Evolutionary conservation across 2,797 vertebrate genomes (phyloP).

Genomic region (Squalus acanthias): DNA sequence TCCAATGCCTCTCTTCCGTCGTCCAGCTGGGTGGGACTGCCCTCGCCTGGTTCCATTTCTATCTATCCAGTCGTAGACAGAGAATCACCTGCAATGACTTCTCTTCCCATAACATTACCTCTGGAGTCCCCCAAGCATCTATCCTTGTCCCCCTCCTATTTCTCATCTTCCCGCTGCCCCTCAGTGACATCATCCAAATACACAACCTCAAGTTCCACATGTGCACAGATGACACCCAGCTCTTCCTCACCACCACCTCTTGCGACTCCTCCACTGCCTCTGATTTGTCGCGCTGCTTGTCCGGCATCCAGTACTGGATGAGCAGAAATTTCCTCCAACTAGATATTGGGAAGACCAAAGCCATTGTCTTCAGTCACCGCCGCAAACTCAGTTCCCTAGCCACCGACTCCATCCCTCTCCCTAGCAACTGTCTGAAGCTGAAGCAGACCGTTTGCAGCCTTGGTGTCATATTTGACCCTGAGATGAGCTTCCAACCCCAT

Average conservation of each 20-base stretch:
- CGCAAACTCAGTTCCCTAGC: no score
- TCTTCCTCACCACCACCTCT: not conserved
- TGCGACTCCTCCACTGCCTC: not conserved
- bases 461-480: no score
- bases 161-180: not conserved
- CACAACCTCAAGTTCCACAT: not conserved
- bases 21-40: not conserved
- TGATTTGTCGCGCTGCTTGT: not conserved
- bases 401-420: no score
- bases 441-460: no score
- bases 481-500: not conserved
- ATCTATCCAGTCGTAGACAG: not conserved
- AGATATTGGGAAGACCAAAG: no score
- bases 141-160: not conserved
- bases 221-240: not conserved
- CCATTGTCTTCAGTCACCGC: no score
- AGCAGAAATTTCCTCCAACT: no score
- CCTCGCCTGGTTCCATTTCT: not conserved
- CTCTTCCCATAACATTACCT: no score
- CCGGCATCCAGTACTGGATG: no score
- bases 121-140: not conserved
- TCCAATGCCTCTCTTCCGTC: not conserved
- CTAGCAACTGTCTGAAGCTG: no score
- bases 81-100: no score
- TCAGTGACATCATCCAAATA: no score